Evolutionary conservation across 2,888 invertebrate species (phyloP), one percentile per base, ranked within the genome.

Genomic region (Xylophagus ater): DNA sequence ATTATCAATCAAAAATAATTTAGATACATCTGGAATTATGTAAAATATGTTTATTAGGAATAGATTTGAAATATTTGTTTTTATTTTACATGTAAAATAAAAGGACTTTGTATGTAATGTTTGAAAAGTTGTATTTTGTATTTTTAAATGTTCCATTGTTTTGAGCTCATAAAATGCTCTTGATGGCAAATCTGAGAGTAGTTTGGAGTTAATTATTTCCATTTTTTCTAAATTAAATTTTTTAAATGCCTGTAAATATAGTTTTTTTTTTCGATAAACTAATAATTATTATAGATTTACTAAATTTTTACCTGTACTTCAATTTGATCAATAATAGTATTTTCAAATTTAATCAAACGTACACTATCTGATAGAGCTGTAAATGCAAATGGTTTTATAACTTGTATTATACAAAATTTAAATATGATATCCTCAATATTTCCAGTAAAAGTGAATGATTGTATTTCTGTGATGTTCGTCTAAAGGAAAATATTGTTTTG

Each of bases 81-180:
- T 25, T 30, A 13, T 29, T 9, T 49, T 45, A 64, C 64, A 53
- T 48, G 58, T 59, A 40, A 64, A 61, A 24, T 78, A 74, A 63
- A 85, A 80, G 15, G 81, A 79, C 47, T 75, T 74, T 50, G 83
- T 78, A 49, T 73, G 70, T 32, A 86, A 62, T 47, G 68, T 69
- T 40, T 72, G 69, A 51, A 84, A 73, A 31, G 58, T 68, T 44
- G 80, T 76, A 47, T 78, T 74, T 45, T 76, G 73, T 53, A 86
- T 70, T 49, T 70, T 67, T 47, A 86, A 73, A 41, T 73, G 68
- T 51, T 78, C 69, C 36, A 69, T 70, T 25, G 86, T 76, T 51
- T 78, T 78, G 34, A 86, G 66, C 51, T 86, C 83, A 41, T 81
- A 80, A 56, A 85, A 72, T 41, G 77, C 73, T 44, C 81, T 71